Conservation (phyloP, 2,888 invertebrate genomes). For the Scaptomyza reducta region DNA sequence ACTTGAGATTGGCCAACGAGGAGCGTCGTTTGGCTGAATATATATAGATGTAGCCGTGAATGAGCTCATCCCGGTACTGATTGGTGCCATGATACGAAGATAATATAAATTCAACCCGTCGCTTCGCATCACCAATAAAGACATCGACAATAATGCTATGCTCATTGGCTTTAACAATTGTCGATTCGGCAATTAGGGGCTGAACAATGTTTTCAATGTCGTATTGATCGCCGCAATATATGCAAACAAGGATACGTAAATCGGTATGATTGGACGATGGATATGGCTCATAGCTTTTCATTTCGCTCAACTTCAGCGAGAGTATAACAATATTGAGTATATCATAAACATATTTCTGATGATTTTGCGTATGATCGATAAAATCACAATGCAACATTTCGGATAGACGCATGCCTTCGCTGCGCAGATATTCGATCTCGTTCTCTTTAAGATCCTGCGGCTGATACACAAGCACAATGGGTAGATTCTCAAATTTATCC, state of each 20-base stretch:
- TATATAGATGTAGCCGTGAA: conserved; percentile 97
- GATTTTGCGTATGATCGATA: conserved; percentile 84
- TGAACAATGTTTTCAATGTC: conserved; percentile 95
- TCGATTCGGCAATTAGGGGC: conserved; percentile 92
- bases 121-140: conserved; percentile 94
- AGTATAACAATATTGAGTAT: conserved; percentile 84
- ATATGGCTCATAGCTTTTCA: conserved; percentile 83
- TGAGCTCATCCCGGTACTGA: conserved; percentile 95
- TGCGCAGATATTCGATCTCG: conserved; percentile 92
- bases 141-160: conserved; percentile 96
- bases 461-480: conserved; percentile 95
- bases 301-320: conserved; percentile 83
- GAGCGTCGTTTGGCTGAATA: conserved; percentile 98
- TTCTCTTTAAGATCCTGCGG: conserved; percentile 93
- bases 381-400: conserved; percentile 88
- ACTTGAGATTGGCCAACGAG: conserved; percentile 95
- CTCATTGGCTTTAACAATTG: conserved; percentile 88
- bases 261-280: conserved; percentile 83
- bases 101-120: conserved; percentile 94
- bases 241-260: conserved; percentile 94
- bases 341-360: conserved; percentile 84
- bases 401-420: conserved; percentile 95
- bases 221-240: conserved; percentile 98
- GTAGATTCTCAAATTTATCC: conserved; percentile 94
- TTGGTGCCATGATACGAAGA: conserved; percentile 97